A percentile compares a stretch with the other conserved stretches of the same genome.
These are phyloP conservation scores for Drepana arcuata DNA, from an alignment of 1,140 invertebrate species.

Conservation along the genomic window DNA sequence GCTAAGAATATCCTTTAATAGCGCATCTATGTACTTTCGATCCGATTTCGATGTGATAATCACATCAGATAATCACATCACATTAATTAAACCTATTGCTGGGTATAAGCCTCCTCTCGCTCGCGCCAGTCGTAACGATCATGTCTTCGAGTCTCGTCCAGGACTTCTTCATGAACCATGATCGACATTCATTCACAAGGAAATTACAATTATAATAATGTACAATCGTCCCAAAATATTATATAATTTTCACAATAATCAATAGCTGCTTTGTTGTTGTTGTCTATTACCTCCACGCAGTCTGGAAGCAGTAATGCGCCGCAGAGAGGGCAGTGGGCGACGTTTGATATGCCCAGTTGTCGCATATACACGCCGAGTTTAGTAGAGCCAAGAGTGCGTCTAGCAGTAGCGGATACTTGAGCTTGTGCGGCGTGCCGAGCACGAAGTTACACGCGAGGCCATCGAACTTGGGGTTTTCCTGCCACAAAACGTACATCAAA, in stretches of 20 bases:
- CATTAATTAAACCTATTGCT: background rate
- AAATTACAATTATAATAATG: no score
- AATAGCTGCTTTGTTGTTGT: no score
- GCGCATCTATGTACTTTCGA: no score
- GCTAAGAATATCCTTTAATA: no score
- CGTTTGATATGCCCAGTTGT: slow-evolving; percentile 71
- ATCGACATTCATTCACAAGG: no score
- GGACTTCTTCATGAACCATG: no score
- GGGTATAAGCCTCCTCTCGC: background rate
- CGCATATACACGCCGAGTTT: slow-evolving; percentile 82
- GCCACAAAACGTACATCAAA: background rate
- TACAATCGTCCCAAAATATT: no score
- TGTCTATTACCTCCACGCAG: slow-evolving; percentile 88
- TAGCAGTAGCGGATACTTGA: slow-evolving; percentile 90
- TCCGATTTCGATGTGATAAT: no score
- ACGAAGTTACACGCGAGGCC: slow-evolving; percentile 96
- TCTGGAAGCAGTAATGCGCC: slow-evolving; percentile 92
- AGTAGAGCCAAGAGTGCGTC: slow-evolving; percentile 86
- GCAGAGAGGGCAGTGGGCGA: slow-evolving; percentile 82
- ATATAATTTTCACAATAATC: no score
- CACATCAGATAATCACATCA: no score
- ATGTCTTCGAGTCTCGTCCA: no score
- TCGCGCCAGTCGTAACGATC: no score
- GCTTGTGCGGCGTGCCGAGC: slow-evolving; percentile 88
- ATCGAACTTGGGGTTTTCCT: slow-evolving; percentile 83